Percentiles rank a stretch among this genome's conserved stretches.
Conservation (phyloP, 1,140 invertebrate species). For the Diachasma alloeum region DNA sequence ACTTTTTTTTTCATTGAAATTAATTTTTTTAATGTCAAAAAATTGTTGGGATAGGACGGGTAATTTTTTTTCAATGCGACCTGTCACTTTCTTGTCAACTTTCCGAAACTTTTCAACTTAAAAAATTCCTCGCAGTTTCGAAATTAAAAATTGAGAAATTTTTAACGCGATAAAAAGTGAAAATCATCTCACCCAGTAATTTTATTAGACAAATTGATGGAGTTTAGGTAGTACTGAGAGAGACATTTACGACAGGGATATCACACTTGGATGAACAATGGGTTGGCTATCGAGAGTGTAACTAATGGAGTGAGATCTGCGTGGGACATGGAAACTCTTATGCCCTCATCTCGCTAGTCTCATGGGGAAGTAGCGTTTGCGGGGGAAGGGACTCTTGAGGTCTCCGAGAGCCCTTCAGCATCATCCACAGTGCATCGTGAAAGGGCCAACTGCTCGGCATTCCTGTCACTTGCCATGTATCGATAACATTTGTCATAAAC, state of each 20-base stretch:
- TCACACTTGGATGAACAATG: conserved; percentile 2
- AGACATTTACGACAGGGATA: not conserved
- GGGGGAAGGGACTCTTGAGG: conserved; percentile 38
- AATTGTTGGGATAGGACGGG: too few species aligned
- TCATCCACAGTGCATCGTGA: conserved; percentile 41
- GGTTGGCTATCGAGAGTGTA: conserved; percentile 38
- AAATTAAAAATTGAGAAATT: too few species aligned
- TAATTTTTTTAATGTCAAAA: too few species aligned
- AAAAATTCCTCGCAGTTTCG: too few species aligned
- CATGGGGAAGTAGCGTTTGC: not conserved
- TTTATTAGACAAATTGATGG: not conserved
- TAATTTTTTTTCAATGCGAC: too few species aligned
- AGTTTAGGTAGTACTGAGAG: not conserved
- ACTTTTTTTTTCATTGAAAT: too few species aligned
- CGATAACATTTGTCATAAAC: conserved; percentile 56
- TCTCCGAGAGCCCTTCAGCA: conserved; percentile 47
- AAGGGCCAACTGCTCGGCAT: conserved; percentile 40
- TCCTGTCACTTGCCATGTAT: conserved; percentile 58
- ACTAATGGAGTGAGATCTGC: conserved; percentile 56
- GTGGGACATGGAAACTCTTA: conserved; percentile 44
- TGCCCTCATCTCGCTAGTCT: not conserved
- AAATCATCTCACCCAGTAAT: too few species aligned
- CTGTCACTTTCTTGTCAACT: too few species aligned
- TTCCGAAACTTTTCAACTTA: too few species aligned
- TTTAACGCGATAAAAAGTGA: too few species aligned